Evolutionary conservation across 1,140 invertebrate genomes (phyloP).

Genomic region (Drosophila lowei): DNA sequence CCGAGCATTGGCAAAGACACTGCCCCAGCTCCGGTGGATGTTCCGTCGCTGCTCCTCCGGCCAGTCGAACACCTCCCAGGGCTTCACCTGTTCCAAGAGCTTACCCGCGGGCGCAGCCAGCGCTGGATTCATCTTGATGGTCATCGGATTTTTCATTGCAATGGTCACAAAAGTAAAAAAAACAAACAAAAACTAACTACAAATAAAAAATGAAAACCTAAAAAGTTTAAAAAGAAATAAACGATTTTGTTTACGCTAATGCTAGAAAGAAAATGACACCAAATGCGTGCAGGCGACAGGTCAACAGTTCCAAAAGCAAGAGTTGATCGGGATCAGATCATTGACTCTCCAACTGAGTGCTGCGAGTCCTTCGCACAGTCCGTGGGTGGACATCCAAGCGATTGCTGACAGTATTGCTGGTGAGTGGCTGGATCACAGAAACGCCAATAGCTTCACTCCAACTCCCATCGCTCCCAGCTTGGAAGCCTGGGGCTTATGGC

Average conservation of each 20-base stretch:
- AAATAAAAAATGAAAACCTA: conserved; percentile 23
- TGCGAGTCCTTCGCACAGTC: too few relatives aligned
- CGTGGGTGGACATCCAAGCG: too few relatives aligned
- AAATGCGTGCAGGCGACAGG: neutral
- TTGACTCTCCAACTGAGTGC: too few relatives aligned
- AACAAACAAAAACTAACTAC: conserved; percentile 6
- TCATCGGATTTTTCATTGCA: conserved; percentile 12
- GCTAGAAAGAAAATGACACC: conserved; percentile 10
- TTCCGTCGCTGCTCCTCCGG: conserved; percentile 20
- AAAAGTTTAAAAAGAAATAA: conserved; percentile 19
- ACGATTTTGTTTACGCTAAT: conserved; percentile 29
- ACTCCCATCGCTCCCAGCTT: too few relatives aligned
- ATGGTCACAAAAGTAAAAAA: conserved; percentile 21
- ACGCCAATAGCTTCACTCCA: too few relatives aligned
- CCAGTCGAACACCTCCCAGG: conserved; percentile 50
- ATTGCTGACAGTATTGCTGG: too few relatives aligned
- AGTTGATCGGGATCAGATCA: neutral
- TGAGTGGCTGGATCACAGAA: too few relatives aligned
- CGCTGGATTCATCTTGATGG: neutral
- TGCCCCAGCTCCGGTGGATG: conserved; percentile 61
- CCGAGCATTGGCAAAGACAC: conserved; percentile 24
- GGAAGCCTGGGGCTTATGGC: too few relatives aligned
- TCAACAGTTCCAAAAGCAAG: neutral
- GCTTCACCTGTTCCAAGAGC: neutral
- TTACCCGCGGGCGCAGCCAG: neutral